A percentile compares a stretch with the other conserved stretches of the same genome.
These are phyloP conservation scores for Sceloporus undulatus DNA, from an alignment of 2,113 vertebrate species.

Conservation along the genomic window DNA sequence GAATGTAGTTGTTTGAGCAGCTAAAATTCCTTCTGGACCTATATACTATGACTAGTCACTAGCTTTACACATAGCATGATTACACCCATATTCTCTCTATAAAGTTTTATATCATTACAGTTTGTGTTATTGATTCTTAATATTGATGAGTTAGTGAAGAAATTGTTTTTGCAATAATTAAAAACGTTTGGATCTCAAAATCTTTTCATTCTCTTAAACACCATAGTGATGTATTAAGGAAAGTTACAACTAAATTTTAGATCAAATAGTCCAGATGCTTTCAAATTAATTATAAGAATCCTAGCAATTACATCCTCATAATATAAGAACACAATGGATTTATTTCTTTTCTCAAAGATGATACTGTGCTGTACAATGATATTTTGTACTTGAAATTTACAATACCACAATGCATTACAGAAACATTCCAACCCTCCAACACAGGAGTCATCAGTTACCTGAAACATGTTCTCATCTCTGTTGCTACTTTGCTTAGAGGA, in stretches of 20 bases:
- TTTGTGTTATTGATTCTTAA: background rate
- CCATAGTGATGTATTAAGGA: background rate
- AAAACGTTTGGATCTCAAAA: background rate
- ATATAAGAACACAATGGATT: background rate
- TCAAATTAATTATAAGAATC: background rate
- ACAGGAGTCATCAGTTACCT: constrained; percentile 79
- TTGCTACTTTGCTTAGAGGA: constrained; percentile 86
- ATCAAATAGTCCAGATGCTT: background rate
- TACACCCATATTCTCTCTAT: background rate
- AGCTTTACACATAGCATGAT: background rate
- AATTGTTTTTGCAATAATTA: background rate
- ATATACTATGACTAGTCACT: background rate
- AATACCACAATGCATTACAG: constrained; percentile 10
- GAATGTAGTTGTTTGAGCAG: too few species aligned
- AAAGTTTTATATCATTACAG: background rate
- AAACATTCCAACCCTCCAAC: constrained; percentile 29
- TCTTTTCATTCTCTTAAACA: background rate
- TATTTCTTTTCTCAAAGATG: background rate
- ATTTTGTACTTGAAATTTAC: too few species aligned
- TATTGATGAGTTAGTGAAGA: background rate
- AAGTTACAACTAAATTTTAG: background rate
- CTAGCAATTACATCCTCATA: too few species aligned
- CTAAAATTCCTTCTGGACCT: background rate
- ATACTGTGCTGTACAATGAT: background rate
- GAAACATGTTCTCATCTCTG: constrained; percentile 94